A percentile compares a stretch with the other conserved stretches of the same genome.
These are phyloP conservation scores for Eulemur macaco DNA, from an alignment of 2,113 vertebrate species.

Conservation along the genomic window DNA sequence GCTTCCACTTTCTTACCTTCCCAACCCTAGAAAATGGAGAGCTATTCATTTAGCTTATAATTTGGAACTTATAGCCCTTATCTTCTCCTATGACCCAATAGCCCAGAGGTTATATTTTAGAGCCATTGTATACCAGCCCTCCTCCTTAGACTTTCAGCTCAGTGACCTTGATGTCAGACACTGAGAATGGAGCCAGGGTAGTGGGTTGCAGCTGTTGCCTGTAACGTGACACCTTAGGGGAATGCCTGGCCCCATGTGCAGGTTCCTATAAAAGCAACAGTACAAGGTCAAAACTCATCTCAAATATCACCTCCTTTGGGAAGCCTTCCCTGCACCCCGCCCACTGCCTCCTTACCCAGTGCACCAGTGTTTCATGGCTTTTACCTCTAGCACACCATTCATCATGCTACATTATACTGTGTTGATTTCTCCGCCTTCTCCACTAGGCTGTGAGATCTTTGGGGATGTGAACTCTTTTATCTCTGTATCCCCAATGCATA, in stretches of 20 bases:
- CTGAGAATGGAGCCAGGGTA: conserved; percentile 29
- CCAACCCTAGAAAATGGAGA: neutral
- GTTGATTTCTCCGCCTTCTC: conserved; percentile 35
- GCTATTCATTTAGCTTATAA: neutral
- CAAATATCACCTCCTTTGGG: conserved; percentile 64
- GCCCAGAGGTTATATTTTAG: conserved; percentile 52
- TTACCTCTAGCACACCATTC: conserved; percentile 15
- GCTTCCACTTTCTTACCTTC: neutral
- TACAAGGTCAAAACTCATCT: conserved; percentile 68
- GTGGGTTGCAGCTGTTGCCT: conserved; percentile 71
- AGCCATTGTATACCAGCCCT: neutral
- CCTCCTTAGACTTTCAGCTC: neutral
- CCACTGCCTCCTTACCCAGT: neutral
- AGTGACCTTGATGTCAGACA: conserved; percentile 59
- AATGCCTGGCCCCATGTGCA: conserved; percentile 56
- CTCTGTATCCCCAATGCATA: neutral
- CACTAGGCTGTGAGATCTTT: neutral
- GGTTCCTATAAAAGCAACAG: conserved; percentile 66
- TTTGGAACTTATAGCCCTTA: neutral
- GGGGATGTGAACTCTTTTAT: conserved; percentile 9
- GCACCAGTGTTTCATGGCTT: conserved; percentile 18
- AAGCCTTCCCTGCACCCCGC: neutral
- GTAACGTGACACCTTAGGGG: conserved; percentile 60
- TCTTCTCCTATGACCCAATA: conserved; percentile 35
- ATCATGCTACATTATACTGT: neutral